These are phyloP conservation scores for Eueides isabella DNA, from an alignment of 1,140 invertebrate species.

Conservation along the genomic window DNA sequence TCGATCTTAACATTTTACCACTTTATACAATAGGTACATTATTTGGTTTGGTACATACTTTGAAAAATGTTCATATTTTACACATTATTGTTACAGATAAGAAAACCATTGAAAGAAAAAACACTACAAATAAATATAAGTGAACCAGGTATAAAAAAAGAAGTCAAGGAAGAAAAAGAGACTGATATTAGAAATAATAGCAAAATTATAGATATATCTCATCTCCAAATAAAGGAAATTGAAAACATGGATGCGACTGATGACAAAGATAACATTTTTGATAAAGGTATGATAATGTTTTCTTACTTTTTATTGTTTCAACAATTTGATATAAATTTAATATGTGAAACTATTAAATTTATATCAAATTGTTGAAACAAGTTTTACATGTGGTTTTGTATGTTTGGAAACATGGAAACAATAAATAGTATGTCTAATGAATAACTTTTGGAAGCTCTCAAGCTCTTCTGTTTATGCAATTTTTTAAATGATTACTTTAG, in stretches of 20 bases:
- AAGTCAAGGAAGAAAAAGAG: constrained; percentile 37
- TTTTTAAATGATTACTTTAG: too few species aligned
- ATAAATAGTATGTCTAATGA: too few species aligned
- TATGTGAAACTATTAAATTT: too few species aligned
- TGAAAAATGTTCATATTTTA: too few species aligned
- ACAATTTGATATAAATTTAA: background rate
- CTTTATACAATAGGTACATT: too few species aligned
- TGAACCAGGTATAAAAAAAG: constrained; percentile 34
- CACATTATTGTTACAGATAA: constrained; percentile 52
- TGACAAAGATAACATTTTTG: constrained; percentile 31
- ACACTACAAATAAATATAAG: constrained; percentile 45
- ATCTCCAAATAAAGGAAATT: constrained; percentile 38
- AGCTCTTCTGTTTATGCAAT: too few species aligned
- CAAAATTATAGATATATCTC: constrained; percentile 44
- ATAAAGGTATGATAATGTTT: constrained; percentile 30
- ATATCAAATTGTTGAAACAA: too few species aligned
- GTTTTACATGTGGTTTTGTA: too few species aligned
- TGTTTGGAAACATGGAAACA: too few species aligned
- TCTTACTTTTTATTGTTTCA: background rate
- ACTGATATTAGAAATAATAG: constrained; percentile 39
- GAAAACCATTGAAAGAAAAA: constrained; percentile 62
- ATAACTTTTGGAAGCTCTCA: too few species aligned
- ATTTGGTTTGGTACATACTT: too few species aligned
- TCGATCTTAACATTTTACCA: too few species aligned
- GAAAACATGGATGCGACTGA: constrained; percentile 29